Base-by-base conservation (phyloP, 2,113 vertebrate genomes). In the Gopherus evgoodei region DNA sequence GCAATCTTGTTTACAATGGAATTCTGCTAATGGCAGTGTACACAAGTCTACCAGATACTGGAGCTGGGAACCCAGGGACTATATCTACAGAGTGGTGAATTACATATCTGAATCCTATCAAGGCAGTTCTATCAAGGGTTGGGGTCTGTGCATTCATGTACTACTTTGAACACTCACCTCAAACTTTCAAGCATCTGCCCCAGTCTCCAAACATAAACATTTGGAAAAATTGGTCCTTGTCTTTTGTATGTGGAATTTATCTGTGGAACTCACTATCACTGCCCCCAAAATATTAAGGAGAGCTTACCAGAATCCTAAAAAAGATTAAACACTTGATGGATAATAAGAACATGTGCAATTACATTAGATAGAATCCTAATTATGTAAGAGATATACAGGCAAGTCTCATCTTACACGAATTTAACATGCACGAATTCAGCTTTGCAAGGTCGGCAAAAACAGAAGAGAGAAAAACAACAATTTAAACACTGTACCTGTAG, bases 121-220 rank as follows among this genome's bases (percentile, higher is more conserved):
- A 54, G 24, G 29, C 38, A 80, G 49, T 47, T 72, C 1, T 5
- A 83, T n/a, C 53, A 89, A 52, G 24, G 31, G 11, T 42, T 95
- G 52, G 52, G 84, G 50, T 50, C 81, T 95, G 79, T 86, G 76
- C 47, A 62, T 29, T 93, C 83, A 54, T 84, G 56, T 86, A 69
- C 49, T 94, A 24, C 16, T 94, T 83, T 89, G 82, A 97, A 83
- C 76, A 89, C 75, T 92, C 79, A 82, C 38, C 78, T 78, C 87
- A 94, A 80, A 62, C 54, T 87, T 65, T 89, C 56, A 90, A 92
- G 75, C 49, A 93, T 57, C 59, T 91, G 95, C 57, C 76, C 80
- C 47, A 83, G 85, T 9, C 93, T 2, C 24, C 47, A 89, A 22
- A 90, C 1, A 89, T 1, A 90, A 52, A 86, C 83, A 44, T 89